A percentile compares a stretch with the other conserved stretches of the same genome.
Evolutionary conservation across 2,797 vertebrate species (phyloP).

Genomic region (Amniataba percoides): DNA sequence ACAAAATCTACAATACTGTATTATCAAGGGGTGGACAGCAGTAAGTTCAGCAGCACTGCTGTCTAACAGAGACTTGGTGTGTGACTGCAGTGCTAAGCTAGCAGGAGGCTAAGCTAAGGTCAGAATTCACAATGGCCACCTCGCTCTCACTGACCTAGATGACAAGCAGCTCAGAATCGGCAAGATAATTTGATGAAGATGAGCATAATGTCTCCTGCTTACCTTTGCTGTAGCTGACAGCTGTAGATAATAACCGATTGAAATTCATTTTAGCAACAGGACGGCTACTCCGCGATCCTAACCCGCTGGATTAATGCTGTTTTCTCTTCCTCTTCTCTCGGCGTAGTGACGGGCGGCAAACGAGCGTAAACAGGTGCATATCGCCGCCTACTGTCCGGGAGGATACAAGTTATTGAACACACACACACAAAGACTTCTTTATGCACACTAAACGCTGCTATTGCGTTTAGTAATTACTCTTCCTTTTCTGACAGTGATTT

Average conservation of each 20-base stretch:
- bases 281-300: background rate
- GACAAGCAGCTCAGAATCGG: accelerated
- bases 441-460: too few species aligned
- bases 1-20: accelerated
- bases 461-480: too few species aligned
- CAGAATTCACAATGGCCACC: slow-evolving; percentile 56
- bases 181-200: too few species aligned
- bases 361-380: too few species aligned
- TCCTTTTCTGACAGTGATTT: too few species aligned
- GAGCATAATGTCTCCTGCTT: background rate
- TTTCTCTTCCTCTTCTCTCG: too few species aligned
- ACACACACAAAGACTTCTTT: too few species aligned
- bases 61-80: accelerated
- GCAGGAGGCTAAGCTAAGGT: slow-evolving; percentile 76
- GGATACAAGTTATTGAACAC: too few species aligned
- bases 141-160: accelerated
- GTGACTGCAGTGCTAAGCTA: background rate
- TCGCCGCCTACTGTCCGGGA: too few species aligned
- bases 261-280: slow-evolving; percentile 71
- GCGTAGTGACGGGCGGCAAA: too few species aligned
- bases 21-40: background rate
- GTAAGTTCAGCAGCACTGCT: accelerated
- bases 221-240: slow-evolving; percentile 71
- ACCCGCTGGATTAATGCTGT: slow-evolving; percentile 12
- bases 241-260: slow-evolving; percentile 62